Percentiles rank a stretch among this genome's conserved stretches.
Evolutionary conservation across 1,140 invertebrate species (phyloP).

Genomic region (Dolichoris vasculosae): DNA sequence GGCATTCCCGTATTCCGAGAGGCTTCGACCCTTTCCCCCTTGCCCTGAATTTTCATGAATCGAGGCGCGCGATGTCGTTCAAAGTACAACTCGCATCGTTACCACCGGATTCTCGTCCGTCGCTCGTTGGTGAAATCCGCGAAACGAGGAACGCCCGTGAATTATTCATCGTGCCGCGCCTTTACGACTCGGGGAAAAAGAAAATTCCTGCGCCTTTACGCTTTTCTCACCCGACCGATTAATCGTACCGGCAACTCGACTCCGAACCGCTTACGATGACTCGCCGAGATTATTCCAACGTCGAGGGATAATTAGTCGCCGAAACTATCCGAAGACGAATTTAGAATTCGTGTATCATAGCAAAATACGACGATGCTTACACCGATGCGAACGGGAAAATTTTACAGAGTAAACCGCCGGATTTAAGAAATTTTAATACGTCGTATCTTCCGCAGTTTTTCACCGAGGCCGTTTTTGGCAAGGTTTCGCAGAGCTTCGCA

Average conservation of each 20-base stretch:
- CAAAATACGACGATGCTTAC: too few species aligned
- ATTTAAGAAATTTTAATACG: too few species aligned
- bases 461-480: too few species aligned
- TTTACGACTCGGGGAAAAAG: background rate
- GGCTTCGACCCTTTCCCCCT: background rate
- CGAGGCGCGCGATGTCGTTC: conserved; percentile 21
- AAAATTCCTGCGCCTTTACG: background rate
- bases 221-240: background rate
- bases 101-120: conserved; percentile 35
- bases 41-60: conserved; percentile 18
- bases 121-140: conserved; percentile 39
- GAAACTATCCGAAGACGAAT: too few species aligned
- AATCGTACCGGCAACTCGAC: background rate
- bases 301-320: too few species aligned
- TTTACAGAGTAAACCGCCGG: too few species aligned
- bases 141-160: conserved; percentile 31
- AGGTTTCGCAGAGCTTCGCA: too few species aligned
- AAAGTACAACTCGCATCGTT: conserved; percentile 19
- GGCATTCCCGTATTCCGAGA: background rate
- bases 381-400: too few species aligned
- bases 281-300: background rate
- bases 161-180: conserved; percentile 38
- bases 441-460: too few species aligned
- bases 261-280: background rate
- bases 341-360: too few species aligned